Evolutionary conservation across 2,888 invertebrate genomes (phyloP), one percentile per base, ranked within the genome.

Genomic region (Galerucella pusilla): DNA sequence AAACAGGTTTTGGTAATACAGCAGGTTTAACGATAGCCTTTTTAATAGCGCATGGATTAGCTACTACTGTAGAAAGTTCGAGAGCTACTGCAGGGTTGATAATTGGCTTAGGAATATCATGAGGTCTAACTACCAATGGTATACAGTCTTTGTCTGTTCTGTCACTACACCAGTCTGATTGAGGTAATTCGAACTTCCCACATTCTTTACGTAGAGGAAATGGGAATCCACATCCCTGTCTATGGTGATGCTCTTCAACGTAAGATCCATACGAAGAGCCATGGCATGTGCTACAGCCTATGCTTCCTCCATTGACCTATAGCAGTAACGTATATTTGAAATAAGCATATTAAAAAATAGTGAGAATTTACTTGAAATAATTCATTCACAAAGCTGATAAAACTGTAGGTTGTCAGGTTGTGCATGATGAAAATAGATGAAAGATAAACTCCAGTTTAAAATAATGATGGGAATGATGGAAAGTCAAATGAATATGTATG

Each of bases 1-100:
- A 86, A 0, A 79, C 77, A 16, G 86, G 86, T 78, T 81, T 83
- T 2, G 87, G 86, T 20, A 87, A 79, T 5, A 84, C 70, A 4
- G 87, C 87, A 5, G 87, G 87, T 61, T 84, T 84, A 0, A 87
- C 86, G 45, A 87, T 84, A 59, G 85, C 84, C 69, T 82, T 83
- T 61, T 81, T 84, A 77, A 85, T 82, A 14, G 81, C 81, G 76
- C 86, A 86, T 4, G 85, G 82, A 64, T 85, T 84, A 5, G 83
- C 81, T 2, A 85, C 76, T 3, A 86, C 85, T 64, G 49, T 16
- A 12, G 46, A 12, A 3, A 72, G 60, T 28, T 79, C 79, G 35
- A 84, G 71, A 69, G 75, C 77, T 57, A 71, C 52, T 68, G 54
- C 54, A 25, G 78, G 66, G 2, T 76, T 66, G 7, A 77, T 5